phyloP scores from a whole-genome alignment of 2,797 vertebrate genomes.

The Pelochelys cantorii region DNA sequence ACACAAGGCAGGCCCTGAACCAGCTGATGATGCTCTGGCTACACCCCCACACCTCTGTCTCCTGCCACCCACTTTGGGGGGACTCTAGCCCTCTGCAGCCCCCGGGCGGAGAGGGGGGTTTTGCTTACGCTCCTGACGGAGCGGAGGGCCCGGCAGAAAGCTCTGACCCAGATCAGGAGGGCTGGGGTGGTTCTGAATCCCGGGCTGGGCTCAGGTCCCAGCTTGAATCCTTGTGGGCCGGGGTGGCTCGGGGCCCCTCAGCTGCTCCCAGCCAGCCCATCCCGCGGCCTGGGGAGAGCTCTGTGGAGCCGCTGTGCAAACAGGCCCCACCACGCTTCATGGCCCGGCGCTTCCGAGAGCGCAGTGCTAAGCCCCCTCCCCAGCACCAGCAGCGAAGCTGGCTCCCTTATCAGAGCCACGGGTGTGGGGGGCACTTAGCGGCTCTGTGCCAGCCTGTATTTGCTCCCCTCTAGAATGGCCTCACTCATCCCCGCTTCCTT shows the following conservation, averaged over 20 bases:
- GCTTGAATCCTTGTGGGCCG: neutral
- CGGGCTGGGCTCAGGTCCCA: neutral
- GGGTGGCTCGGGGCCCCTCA: neutral
- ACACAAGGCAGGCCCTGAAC: neutral
- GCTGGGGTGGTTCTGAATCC: neutral
- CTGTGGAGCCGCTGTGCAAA: neutral
- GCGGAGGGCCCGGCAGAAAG: neutral
- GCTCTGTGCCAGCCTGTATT: neutral
- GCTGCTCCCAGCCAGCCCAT: neutral
- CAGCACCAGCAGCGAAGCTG: neutral
- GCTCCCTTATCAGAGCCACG: neutral
- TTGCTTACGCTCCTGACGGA: neutral
- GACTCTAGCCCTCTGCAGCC: neutral
- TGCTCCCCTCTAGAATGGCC: neutral
- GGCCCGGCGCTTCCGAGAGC: neutral
- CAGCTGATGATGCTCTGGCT: neutral
- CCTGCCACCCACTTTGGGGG: neutral
- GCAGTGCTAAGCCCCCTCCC: neutral
- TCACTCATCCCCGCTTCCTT: neutral
- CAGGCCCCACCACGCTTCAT: neutral
- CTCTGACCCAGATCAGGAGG: neutral
- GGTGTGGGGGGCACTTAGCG: neutral
- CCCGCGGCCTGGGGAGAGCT: neutral
- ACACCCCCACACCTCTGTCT: neutral
- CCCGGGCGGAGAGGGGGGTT: neutral